These are phyloP conservation scores for Coboldia fuscipes DNA, from an alignment of 1,140 invertebrate species.

Conservation along the genomic window DNA sequence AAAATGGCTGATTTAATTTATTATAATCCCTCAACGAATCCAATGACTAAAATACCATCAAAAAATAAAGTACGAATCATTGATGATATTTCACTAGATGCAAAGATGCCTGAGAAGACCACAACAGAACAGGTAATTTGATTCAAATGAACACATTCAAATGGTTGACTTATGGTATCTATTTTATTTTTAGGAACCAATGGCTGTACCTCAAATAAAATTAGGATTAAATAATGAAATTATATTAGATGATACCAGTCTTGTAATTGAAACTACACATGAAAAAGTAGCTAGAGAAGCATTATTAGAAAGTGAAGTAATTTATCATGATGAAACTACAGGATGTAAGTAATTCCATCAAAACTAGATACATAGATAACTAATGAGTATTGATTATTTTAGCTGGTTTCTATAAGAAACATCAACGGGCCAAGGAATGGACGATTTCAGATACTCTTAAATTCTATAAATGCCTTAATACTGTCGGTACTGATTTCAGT, in stretches of 20 bases:
- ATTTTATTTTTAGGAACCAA: slow-evolving; percentile 20
- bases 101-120: slow-evolving; percentile 2
- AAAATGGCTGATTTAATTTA: slow-evolving; percentile 83
- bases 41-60: slow-evolving; percentile 24
- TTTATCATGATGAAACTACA: slow-evolving; percentile 38
- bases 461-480: slow-evolving; percentile 74
- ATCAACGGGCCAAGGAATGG: slow-evolving; percentile 41
- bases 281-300: slow-evolving; percentile 34
- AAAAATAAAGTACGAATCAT: neutral
- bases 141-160: slow-evolving; percentile 13
- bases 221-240: slow-evolving; percentile 71
- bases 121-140: slow-evolving; percentile 5
- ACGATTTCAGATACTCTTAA: slow-evolving; percentile 47
- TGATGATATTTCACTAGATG: neutral
- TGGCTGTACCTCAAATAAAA: slow-evolving; percentile 67
- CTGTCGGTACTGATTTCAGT: slow-evolving; percentile 73
- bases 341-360: slow-evolving; percentile 9
- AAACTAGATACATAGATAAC: neutral
- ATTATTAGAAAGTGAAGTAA: slow-evolving; percentile 35
- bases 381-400: neutral
- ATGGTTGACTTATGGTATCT: slow-evolving; percentile 22
- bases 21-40: slow-evolving; percentile 61
- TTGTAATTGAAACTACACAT: slow-evolving; percentile 55
- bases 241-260: slow-evolving; percentile 67
- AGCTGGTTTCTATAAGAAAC: slow-evolving; percentile 37